Base-by-base conservation (phyloP, 2,113 vertebrate species). In the Chaetodon trifascialis region DNA sequence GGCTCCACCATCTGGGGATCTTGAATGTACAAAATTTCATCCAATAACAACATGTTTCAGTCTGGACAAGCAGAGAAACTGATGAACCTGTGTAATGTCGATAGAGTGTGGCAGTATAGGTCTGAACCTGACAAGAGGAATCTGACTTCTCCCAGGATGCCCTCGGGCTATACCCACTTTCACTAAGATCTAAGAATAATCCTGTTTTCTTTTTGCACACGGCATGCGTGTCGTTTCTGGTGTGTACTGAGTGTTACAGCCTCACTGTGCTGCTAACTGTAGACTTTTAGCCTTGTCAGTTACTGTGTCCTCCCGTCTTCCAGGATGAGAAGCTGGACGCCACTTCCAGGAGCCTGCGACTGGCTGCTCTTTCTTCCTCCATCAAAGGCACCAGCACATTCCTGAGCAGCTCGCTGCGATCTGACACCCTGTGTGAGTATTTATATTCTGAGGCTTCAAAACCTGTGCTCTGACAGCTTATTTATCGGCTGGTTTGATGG, bases 361-460 rank as follows among this genome's bases (percentile, higher is more conserved):
- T 93, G 11, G 76, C 94, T 74, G 84, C 94, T 87, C 91, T 95
- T 15, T 95, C 95, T 55, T 94, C 95, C 17, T 94, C 93, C 15
- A 94, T 97, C 81, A 94, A 79, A 87, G 91, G 74, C 65, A 88
- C 90, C 10, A 76, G 49, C 86, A 88, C 55, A 23, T 92, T 96
- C 86, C 89, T 95, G 14, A 94, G 93, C 83, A 95, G 94, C 90
- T 94, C 96, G 11, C 80, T 85, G 60, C 93, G 91, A 79, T 94
- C 94, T 58, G 93, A 95, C 88, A 79, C 92, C 19, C 87, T 83
- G 55, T 94, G 97, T 98, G 95, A 97, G 97, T 97, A 78, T 68
- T 56, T 75, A 11, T 49, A 51, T 30, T n/a, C n/a, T 17, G 4
- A 15, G 34, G 55, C 44, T 56, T 7, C 42, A 63, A 11, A 73